These are phyloP conservation scores for Nematolebias whitei DNA, from an alignment of 2,113 vertebrate species.

Conservation along the genomic window DNA sequence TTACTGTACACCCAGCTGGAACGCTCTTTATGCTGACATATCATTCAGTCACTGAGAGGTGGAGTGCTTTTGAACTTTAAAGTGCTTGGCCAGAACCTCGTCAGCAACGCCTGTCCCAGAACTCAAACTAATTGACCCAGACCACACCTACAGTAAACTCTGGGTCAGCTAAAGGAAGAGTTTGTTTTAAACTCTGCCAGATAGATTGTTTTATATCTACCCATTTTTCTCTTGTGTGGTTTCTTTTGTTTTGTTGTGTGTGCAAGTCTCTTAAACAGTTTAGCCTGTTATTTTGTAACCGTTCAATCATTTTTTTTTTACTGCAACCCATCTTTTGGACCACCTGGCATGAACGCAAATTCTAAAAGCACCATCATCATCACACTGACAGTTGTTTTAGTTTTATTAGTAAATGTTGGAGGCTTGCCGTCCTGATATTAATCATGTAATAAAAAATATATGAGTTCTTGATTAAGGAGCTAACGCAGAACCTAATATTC, in stretches of 20 bases:
- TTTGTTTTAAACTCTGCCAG: slow-evolving; percentile 4
- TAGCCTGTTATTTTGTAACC: background rate
- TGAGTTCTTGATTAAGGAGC: background rate
- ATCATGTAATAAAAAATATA: slow-evolving; percentile 29
- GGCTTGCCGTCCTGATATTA: slow-evolving; percentile 8
- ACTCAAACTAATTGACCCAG: slow-evolving; percentile 14
- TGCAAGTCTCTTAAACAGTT: background rate
- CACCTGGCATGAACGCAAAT: slow-evolving; percentile 2
- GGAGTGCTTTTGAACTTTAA: slow-evolving; percentile 40
- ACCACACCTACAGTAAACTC: background rate
- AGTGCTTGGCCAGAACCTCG: slow-evolving; percentile 26
- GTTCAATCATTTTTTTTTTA: background rate
- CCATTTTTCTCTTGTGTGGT: background rate
- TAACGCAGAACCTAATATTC: slow-evolving; percentile 4
- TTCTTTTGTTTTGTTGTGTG: background rate
- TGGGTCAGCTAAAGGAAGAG: background rate
- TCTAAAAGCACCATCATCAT: slow-evolving; percentile 23
- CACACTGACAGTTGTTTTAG: slow-evolving; percentile 8
- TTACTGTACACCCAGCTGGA: slow-evolving; percentile 12
- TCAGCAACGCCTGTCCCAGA: slow-evolving; percentile 25
- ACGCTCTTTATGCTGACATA: slow-evolving; percentile 20
- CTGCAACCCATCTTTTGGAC: background rate
- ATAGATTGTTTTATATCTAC: background rate
- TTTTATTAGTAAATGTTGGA: slow-evolving; percentile 35
- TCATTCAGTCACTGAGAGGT: slow-evolving; percentile 21